Conservation (phyloP, 2,797 vertebrate genomes). For the Microchirus variegatus region DNA sequence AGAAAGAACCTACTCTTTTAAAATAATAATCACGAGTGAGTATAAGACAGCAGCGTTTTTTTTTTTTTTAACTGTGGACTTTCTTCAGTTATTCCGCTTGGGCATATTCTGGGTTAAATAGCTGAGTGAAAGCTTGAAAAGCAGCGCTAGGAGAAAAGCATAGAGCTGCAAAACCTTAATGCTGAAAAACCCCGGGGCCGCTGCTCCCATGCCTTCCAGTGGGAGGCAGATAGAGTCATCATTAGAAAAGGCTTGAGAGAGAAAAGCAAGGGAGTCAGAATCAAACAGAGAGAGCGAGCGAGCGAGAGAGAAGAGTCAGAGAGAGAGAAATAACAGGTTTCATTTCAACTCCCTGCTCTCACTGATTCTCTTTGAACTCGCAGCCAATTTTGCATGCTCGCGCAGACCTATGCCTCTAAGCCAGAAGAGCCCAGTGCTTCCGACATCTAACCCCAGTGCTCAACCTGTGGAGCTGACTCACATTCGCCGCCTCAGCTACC, state of each 20-base stretch:
- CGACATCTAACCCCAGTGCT: conserved; percentile 59
- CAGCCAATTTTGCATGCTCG: conserved; percentile 72
- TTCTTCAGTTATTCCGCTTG: conserved; percentile 75
- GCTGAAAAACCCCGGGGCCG: conserved; percentile 60
- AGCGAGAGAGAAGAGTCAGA: conserved; percentile 23
- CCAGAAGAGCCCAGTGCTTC: conserved; percentile 60
- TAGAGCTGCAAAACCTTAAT: conserved; percentile 52
- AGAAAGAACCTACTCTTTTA: too few relatives aligned
- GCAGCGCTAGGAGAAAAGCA: conserved; percentile 44
- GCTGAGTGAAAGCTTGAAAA: conserved; percentile 65
- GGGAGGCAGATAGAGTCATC: conserved; percentile 77
- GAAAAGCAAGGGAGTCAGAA: conserved; percentile 19
- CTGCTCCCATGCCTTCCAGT: conserved; percentile 65
- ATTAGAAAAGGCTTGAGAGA: conserved; percentile 67
- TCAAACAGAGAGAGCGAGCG: conserved; percentile 18
- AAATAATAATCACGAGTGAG: too few relatives aligned
- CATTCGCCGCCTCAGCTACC: conserved; percentile 38
- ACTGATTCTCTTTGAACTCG: conserved; percentile 79
- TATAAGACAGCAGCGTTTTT: too few relatives aligned
- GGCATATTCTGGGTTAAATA: conserved; percentile 71
- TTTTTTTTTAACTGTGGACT: conserved; percentile 17
- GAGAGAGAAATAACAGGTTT: conserved; percentile 62
- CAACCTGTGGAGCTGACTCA: conserved; percentile 52
- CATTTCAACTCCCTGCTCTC: conserved; percentile 66
- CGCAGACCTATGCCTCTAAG: conserved; percentile 63